Percentiles rank a stretch among this genome's conserved stretches.
These are phyloP conservation scores for Fragum fragum DNA, from an alignment of 2,888 invertebrate species.

Conservation along the genomic window DNA sequence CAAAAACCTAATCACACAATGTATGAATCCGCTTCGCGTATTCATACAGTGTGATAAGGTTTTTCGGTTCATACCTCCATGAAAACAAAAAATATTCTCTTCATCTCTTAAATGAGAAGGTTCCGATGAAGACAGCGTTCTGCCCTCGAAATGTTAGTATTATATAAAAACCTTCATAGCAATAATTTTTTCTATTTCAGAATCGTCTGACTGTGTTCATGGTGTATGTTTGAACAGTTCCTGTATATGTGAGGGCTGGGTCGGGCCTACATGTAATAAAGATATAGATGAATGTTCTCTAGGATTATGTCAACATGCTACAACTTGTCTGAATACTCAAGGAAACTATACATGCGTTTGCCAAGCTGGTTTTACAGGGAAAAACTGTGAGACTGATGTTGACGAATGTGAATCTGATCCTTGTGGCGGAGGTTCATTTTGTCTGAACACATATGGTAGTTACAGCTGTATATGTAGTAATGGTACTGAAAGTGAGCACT, in stretches of 20 bases:
- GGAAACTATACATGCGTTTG: conserved; percentile 55
- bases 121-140: no score
- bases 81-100: no score
- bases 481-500: conserved; percentile 94
- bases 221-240: conserved; percentile 31
- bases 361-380: conserved; percentile 41
- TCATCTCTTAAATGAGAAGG: no score
- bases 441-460: conserved; percentile 82
- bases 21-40: no score
- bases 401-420: conserved; percentile 49
- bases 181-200: no score
- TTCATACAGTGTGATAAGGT: no score
- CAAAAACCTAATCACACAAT: no score
- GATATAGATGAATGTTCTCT: conserved; percentile 56
- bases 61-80: no score
- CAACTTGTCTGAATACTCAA: conserved; percentile 41
- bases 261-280: conserved; percentile 48
- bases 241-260: conserved; percentile 59
- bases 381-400: conserved; percentile 50
- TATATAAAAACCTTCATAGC: no score
- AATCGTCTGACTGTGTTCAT: conserved; percentile 30
- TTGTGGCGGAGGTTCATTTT: conserved; percentile 41
- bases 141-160: no score
- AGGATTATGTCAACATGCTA: conserved; percentile 39
- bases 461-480: conserved; percentile 95